Percentiles rank a stretch among this genome's conserved stretches.
These are phyloP conservation scores for Drosophila kanekoi DNA, from an alignment of 2,888 invertebrate species.

Conservation along the genomic window DNA sequence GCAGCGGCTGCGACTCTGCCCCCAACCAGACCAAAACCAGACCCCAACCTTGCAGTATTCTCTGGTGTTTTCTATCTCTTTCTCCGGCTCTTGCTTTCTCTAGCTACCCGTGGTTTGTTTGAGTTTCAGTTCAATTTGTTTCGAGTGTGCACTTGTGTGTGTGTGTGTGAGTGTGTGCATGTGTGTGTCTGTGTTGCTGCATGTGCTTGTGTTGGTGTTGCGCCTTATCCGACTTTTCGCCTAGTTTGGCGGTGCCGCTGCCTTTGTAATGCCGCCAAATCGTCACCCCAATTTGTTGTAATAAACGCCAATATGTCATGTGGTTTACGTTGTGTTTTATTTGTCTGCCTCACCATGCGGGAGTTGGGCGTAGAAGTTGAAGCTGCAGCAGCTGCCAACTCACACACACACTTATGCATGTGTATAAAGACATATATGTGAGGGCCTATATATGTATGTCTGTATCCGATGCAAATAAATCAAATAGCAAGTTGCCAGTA, in stretches of 20 bases:
- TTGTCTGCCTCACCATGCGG: slow-evolving; percentile 28
- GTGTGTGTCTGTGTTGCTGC: slow-evolving; percentile 16
- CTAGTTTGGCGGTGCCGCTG: slow-evolving; percentile 52
- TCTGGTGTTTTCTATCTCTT: too few relatives aligned
- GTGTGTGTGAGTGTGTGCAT: slow-evolving; percentile 9
- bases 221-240: slow-evolving; percentile 68
- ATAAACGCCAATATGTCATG: slow-evolving; percentile 82
- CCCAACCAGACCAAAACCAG: too few relatives aligned
- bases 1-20: slow-evolving; percentile 23
- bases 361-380: slow-evolving; percentile 27
- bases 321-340: slow-evolving; percentile 64
- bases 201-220: slow-evolving; percentile 34
- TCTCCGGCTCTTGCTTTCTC: neutral
- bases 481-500: slow-evolving; percentile 64
- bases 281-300: slow-evolving; percentile 81
- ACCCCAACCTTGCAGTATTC: too few relatives aligned
- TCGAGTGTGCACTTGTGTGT: slow-evolving; percentile 20
- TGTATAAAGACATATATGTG: slow-evolving; percentile 3
- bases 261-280: slow-evolving; percentile 72
- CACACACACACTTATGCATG: slow-evolving; percentile 14
- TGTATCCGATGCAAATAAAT: slow-evolving; percentile 73
- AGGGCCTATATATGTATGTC: slow-evolving; percentile 6
- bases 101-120: slow-evolving; percentile 57
- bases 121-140: slow-evolving; percentile 70
- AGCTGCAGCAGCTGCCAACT: slow-evolving; percentile 32